Evolutionary conservation across 1,140 invertebrate genomes (phyloP).

Genomic region (Drosophila asahinai): DNA sequence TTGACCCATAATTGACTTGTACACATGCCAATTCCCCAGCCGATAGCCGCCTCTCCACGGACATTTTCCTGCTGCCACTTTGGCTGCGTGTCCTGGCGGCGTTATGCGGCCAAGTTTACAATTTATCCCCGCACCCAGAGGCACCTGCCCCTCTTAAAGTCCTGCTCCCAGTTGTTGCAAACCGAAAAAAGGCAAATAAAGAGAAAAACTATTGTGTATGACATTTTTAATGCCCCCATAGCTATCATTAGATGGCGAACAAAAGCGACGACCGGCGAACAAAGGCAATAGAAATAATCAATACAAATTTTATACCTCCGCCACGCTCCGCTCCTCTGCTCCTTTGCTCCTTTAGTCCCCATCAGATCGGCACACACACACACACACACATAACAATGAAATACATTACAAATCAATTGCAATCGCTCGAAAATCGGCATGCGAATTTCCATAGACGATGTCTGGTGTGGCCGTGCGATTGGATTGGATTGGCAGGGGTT

Average conservation of each 20-base stretch:
- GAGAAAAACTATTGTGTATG: conserved; percentile 48
- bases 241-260: conserved; percentile 80
- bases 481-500: conserved; percentile 52
- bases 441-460: conserved; percentile 81
- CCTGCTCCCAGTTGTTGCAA: conserved; percentile 18
- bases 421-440: conserved; percentile 82
- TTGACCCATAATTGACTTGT: conserved; percentile 83
- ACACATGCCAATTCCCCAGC: conserved; percentile 77
- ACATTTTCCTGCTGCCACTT: conserved; percentile 13
- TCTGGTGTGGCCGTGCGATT: conserved; percentile 59
- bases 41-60: conserved; percentile 15
- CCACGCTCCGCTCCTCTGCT: background rate
- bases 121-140: conserved; percentile 28
- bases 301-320: conserved; percentile 75
- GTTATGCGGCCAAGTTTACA: conserved; percentile 56
- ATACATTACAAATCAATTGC: conserved; percentile 84
- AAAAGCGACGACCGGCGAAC: conserved; percentile 70
- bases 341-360: conserved; percentile 19
- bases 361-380: conserved; percentile 32
- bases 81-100: conserved; percentile 63
- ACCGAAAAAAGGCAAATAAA: background rate
- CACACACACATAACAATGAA: conserved; percentile 69
- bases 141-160: conserved; percentile 42
- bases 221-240: conserved; percentile 82
- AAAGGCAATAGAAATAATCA: conserved; percentile 83